Evolutionary conservation across 1,140 invertebrate genomes (phyloP).

Genomic region (Cephus cinctus): DNA sequence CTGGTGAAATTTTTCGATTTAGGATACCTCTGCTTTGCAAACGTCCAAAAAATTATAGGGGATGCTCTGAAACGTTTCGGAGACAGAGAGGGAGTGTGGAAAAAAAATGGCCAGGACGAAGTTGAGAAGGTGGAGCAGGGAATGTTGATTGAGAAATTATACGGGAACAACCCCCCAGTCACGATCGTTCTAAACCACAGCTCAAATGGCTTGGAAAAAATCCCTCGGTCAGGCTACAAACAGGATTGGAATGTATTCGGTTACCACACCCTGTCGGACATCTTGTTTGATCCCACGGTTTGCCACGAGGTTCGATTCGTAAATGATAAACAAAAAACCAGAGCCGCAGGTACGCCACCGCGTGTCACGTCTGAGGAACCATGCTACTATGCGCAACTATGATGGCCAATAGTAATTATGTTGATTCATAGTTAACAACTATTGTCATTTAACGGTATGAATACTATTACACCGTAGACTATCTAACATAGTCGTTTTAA

Average conservation of each 20-base stretch:
- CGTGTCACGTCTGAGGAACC: too few relatives aligned
- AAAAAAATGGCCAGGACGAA: too few relatives aligned
- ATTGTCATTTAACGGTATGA: too few relatives aligned
- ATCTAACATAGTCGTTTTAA: too few relatives aligned
- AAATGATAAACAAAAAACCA: constrained; percentile 35
- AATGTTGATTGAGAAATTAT: constrained; percentile 7
- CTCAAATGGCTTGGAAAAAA: constrained; percentile 7
- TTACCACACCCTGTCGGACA: constrained; percentile 33
- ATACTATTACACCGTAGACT: too few relatives aligned
- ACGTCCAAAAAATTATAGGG: neutral
- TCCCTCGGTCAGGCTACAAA: constrained; percentile 11
- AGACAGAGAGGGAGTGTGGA: neutral
- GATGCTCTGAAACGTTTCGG: neutral
- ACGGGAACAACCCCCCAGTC: neutral
- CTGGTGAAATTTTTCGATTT: neutral
- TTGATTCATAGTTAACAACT: too few relatives aligned
- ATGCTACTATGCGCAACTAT: too few relatives aligned
- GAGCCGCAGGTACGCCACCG: constrained; percentile 27
- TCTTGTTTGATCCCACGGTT: constrained; percentile 36
- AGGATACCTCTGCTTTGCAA: neutral
- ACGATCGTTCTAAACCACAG: neutral
- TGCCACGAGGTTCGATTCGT: constrained; percentile 24
- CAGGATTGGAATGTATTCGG: constrained; percentile 32
- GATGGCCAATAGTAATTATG: too few relatives aligned
- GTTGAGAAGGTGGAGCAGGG: too few relatives aligned